Percentiles rank a stretch among this genome's conserved stretches.
These are phyloP conservation scores for Ramphastos sulfuratus DNA, from an alignment of 2,113 vertebrate genomes.

Conservation along the genomic window DNA sequence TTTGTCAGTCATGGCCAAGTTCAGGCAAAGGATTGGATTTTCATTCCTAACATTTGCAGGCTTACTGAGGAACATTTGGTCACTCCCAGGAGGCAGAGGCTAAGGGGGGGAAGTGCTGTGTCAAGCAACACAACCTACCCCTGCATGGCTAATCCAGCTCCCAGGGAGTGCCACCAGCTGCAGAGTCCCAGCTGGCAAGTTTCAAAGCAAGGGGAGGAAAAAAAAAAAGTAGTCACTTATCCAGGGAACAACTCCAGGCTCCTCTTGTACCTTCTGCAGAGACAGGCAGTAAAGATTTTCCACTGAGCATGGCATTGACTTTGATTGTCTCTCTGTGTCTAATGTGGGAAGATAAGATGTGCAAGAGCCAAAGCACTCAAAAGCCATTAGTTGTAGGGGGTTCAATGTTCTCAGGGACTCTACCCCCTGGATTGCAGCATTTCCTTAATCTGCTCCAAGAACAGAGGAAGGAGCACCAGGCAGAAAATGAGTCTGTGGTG, in stretches of 20 bases:
- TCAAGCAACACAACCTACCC: background rate
- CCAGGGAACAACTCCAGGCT: background rate
- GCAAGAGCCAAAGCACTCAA: background rate
- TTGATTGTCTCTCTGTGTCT: background rate
- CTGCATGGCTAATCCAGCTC: background rate
- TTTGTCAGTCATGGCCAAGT: background rate
- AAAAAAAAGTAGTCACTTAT: background rate
- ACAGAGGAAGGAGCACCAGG: background rate
- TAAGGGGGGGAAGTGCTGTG: background rate
- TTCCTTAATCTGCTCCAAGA: background rate
- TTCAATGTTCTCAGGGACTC: slow-evolving; percentile 16
- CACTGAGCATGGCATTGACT: background rate
- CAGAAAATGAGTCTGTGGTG: background rate
- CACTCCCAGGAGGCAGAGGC: background rate
- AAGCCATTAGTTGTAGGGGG: background rate
- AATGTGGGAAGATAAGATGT: background rate
- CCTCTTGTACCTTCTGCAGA: background rate
- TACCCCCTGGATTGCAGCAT: background rate
- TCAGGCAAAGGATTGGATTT: background rate
- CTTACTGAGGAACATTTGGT: background rate
- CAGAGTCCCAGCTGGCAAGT: background rate
- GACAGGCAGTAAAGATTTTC: background rate
- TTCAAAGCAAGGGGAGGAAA: background rate
- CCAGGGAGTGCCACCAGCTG: background rate
- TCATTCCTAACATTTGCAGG: background rate